Evolutionary conservation across 2,113 vertebrate species (phyloP).

Genomic region (Mustela lutreola): DNA sequence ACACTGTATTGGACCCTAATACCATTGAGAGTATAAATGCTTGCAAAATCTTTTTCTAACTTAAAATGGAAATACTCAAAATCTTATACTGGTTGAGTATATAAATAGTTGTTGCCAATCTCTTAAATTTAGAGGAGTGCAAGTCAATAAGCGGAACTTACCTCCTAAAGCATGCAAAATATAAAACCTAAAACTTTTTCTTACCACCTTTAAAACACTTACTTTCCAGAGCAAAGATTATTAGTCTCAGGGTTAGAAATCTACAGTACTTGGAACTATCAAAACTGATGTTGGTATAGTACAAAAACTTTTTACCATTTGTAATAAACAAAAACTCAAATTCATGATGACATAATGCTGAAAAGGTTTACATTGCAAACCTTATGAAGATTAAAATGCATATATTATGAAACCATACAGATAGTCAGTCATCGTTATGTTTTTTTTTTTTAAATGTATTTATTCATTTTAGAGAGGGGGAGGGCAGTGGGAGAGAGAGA

Average conservation of each 20-base stretch:
- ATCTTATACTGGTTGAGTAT: neutral
- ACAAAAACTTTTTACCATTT: neutral
- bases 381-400: neutral
- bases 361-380: neutral
- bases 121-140: neutral
- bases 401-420: neutral
- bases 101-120: neutral
- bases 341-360: neutral
- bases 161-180: neutral
- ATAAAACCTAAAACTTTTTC: neutral
- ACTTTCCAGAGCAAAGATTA: neutral
- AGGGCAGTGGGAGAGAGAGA: neutral
- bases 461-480: too few relatives aligned
- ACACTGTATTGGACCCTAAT: neutral
- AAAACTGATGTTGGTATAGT: neutral
- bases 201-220: neutral
- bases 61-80: neutral
- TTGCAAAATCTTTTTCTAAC: neutral
- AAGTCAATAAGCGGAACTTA: neutral
- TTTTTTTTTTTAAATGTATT: neutral
- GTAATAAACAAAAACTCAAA: conserved; percentile 36
- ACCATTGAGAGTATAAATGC: neutral
- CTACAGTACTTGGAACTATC: neutral
- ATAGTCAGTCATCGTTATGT: neutral
- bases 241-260: neutral